Base-by-base conservation (phyloP, 2,113 vertebrate species). In the Ursus arctos region DNA sequence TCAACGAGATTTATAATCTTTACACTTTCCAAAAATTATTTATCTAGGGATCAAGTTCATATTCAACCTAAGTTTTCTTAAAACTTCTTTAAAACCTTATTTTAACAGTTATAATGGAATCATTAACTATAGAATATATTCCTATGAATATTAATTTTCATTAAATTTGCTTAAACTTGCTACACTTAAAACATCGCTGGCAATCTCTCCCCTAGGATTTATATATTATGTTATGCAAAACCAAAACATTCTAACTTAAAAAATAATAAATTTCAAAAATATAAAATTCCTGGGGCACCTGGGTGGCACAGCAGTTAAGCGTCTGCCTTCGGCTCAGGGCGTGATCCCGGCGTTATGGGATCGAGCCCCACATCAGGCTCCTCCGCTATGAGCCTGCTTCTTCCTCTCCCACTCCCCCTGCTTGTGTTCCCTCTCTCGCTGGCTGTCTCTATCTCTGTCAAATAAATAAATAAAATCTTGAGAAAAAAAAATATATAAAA, bases 121-220 rank as follows among this genome's bases (percentile, higher is more conserved):
- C 22, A 74, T 59, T 92, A 91, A 80, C 82, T 83, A 67, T 0
- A 94, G 49, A 95, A 76, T 43, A 18, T n/a, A 94, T 69, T 47
- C 26, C 40, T 77, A 12, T 65, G 65, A 93, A 57, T 87, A 93
- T 71, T 47, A 97, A 33, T 91, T 94, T 93, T 91, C 59, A 94
- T 81, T 96, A 49, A 69, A 95, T 96, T 94, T 98, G 51, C 61
- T 96, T 94, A 94, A 93, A 88, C 49, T 93, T 59, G 63, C 76
- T 95, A 95, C 47, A 49, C 47, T 93, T 96, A 95, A 96, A 85
- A 95, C 43, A 96, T 88, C 40, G 93, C 10, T 47, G 57, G n/a
- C 5, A 89, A 88, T 76, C 53, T 95, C 40, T 63, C 51, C 67
- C 69, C 40, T 21, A 71, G 12, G 19, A 47, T 31, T 67, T 91